Evolutionary conservation across 2,113 vertebrate species (phyloP).

Genomic region (Hyperopisus bebe): DNA sequence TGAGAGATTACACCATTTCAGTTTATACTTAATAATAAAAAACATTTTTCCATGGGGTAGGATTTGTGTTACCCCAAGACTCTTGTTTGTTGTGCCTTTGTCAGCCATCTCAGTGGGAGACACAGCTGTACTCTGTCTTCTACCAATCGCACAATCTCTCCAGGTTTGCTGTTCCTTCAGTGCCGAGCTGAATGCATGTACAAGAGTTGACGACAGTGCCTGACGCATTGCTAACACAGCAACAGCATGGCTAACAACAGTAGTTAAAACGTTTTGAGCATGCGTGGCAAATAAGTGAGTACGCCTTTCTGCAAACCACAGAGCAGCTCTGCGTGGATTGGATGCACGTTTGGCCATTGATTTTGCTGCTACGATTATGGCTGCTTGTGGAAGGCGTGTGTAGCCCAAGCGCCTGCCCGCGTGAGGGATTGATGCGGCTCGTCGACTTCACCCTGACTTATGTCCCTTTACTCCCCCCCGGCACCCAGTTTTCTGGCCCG

Average conservation of each 20-base stretch:
- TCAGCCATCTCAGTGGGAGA: background rate
- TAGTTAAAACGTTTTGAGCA: background rate
- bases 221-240: background rate
- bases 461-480: slow-evolving; percentile 9
- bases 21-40: background rate
- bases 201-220: background rate
- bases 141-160: background rate
- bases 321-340: slow-evolving; percentile 18
- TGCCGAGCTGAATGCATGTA: background rate
- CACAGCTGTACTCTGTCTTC: background rate
- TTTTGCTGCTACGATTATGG: slow-evolving; percentile 24
- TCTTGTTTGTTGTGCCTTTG: background rate
- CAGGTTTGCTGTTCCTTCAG: background rate
- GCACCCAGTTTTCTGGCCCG: slow-evolving; percentile 32
- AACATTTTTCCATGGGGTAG: background rate
- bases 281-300: background rate
- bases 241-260: background rate
- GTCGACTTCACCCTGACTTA: slow-evolving; percentile 20
- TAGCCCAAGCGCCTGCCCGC: slow-evolving; percentile 6
- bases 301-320: background rate
- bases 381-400: slow-evolving; percentile 26
- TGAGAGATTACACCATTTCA: background rate
- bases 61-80: background rate
- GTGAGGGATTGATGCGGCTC: background rate
- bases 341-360: slow-evolving; percentile 16